Base-by-base conservation (phyloP, 2,113 vertebrate species). In the Haliaeetus leucogaster region DNA sequence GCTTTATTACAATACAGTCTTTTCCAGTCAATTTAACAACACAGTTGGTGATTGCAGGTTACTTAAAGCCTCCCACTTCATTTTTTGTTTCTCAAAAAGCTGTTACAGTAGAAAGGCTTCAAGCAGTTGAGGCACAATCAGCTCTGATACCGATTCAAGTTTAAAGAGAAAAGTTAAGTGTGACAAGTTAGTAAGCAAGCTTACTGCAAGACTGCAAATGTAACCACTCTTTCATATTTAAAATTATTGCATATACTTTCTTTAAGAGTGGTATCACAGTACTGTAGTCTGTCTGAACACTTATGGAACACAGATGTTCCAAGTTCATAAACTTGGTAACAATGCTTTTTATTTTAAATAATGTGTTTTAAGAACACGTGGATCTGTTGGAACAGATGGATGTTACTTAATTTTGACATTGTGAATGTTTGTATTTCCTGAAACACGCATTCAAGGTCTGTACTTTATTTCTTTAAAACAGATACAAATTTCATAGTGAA, bases 1-100 rank as follows among this genome's bases (percentile, higher is more conserved):
- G 20, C n/a, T 97, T 97, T 97, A 97, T 96, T 97, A 85, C 21
- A 88, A 62, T 70, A 93, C 29, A 94, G 26, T 62, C 15, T 88
- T 93, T 91, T 94, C 70, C 77, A 94, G 59, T 85, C 82, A 82
- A 38, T 93, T 95, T 82, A 87, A 88, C 73, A 93, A 50, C 62
- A 36, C 38, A 83, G 9, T 26, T 74, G 34, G 29, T 95, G 78
- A 92, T 11, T 90, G 26, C 45, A 91, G 32, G 30, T 93, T 67
- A 61, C 34, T 89, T 91, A 86, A 84, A 79, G 77, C 78, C 70
- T 91, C 78, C 18, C 89, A 87, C 42, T 85, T 94, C 3, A 52
- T 36, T 79, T 78, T 90, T 66, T 70, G 21, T 80, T 70, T 86
- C 83, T 89, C 26, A 52, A 27, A 76, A 87, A 93, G 18, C 53